These are phyloP conservation scores for Globicephala melas DNA, from an alignment of 2,113 vertebrate species.

Conservation along the genomic window DNA sequence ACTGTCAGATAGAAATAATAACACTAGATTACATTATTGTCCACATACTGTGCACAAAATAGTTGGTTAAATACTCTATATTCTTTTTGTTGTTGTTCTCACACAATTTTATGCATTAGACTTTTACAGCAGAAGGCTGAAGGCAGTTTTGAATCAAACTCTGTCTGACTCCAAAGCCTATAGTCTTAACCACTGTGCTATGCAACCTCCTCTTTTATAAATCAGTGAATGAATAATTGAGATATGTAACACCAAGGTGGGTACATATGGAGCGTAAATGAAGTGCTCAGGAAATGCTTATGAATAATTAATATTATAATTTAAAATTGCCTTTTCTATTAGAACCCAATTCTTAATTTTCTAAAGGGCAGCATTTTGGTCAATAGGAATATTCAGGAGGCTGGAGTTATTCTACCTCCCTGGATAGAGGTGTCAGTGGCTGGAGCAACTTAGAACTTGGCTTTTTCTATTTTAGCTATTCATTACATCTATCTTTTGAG, in stretches of 20 bases:
- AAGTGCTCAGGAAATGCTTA: background rate
- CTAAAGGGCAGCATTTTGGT: background rate
- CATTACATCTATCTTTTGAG: slow-evolving; percentile 71
- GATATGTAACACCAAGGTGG: background rate
- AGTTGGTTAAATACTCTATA: background rate
- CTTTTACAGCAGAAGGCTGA: background rate
- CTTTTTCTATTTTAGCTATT: slow-evolving; percentile 35
- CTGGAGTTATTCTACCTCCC: background rate
- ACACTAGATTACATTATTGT: background rate
- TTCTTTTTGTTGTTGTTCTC: background rate
- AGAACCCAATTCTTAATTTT: background rate
- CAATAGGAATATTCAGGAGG: background rate
- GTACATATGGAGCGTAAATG: too few species aligned
- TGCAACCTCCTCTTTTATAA: background rate
- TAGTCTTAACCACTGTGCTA: background rate
- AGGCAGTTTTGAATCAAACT: background rate
- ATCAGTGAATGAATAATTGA: background rate
- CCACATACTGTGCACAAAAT: background rate
- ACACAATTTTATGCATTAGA: background rate
- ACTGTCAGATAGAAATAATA: background rate
- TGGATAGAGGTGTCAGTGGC: background rate
- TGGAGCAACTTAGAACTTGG: background rate
- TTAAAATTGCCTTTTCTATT: background rate
- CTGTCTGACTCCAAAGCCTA: background rate
- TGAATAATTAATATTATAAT: background rate